Percentiles rank a stretch among this genome's conserved stretches.
phyloP scores from a whole-genome alignment of 2,888 invertebrate species.

The Eupithecia subumbrata region DNA sequence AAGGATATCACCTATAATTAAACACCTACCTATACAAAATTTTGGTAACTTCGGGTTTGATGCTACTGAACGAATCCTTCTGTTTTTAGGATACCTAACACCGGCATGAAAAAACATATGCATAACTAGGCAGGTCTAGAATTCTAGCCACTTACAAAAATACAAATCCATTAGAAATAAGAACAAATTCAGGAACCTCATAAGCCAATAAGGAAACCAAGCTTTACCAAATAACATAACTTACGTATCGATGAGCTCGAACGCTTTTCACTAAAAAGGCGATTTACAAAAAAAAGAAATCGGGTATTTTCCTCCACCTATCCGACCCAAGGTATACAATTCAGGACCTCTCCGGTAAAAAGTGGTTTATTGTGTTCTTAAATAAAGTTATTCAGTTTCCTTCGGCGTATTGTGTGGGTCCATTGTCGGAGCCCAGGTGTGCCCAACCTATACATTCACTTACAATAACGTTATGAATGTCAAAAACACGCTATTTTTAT shows the following conservation, averaged over 20 bases:
- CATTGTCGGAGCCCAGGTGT: slow-evolving; percentile 75
- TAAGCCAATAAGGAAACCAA: slow-evolving; percentile 6
- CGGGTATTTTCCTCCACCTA: slow-evolving; percentile 59
- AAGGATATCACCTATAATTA: too few relatives aligned
- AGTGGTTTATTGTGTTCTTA: slow-evolving; percentile 82
- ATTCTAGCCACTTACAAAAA: background rate
- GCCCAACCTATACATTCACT: slow-evolving; percentile 62
- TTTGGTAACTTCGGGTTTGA: background rate
- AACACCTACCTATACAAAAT: background rate
- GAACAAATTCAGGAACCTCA: background rate
- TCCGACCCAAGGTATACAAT: slow-evolving; percentile 65
- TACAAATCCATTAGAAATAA: background rate
- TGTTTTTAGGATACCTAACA: background rate
- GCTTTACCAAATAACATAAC: slow-evolving; percentile 14
- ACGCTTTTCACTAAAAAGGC: slow-evolving; percentile 33
- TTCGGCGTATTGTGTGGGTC: slow-evolving; percentile 72
- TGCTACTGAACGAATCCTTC: background rate
- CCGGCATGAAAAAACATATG: background rate
- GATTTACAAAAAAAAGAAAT: slow-evolving; percentile 42
- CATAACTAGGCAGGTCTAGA: too few relatives aligned
- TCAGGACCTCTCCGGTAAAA: slow-evolving; percentile 72
- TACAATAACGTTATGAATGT: slow-evolving; percentile 78
- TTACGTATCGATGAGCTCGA: slow-evolving; percentile 38
- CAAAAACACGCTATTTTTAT: slow-evolving; percentile 78
- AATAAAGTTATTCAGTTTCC: slow-evolving; percentile 82